Conservation (phyloP, 2,797 vertebrate species). For the Cercopithecus hamlyni region DNA sequence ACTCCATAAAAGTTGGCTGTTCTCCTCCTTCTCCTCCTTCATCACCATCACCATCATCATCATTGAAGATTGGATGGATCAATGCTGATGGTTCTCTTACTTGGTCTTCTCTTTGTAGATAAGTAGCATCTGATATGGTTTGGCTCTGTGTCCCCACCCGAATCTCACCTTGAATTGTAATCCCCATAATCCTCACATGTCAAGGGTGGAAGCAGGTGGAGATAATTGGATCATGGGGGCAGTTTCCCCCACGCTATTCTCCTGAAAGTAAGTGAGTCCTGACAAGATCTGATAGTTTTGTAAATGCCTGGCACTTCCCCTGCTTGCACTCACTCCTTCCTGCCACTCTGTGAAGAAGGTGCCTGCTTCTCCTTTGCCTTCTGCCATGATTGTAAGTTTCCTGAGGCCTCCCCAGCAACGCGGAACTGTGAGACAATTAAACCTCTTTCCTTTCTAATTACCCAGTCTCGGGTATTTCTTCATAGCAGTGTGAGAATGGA, state of each 20-base stretch:
- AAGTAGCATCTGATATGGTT: not conserved
- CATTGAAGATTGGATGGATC: not conserved
- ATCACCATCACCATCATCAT: not conserved
- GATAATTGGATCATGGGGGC: not conserved
- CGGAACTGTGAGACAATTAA: not conserved
- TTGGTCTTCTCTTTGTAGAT: not conserved
- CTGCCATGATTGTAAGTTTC: not conserved
- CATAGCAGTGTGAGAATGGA: not conserved
- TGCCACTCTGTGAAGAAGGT: not conserved
- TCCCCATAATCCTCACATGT: not conserved
- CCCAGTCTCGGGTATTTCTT: not conserved
- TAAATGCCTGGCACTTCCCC: not conserved
- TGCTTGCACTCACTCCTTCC: not conserved
- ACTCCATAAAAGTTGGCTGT: not conserved
- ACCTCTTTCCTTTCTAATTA: not conserved
- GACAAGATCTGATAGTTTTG: not conserved
- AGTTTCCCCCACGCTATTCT: not conserved
- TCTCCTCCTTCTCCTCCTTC: not conserved
- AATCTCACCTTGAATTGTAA: not conserved
- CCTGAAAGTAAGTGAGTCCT: not conserved
- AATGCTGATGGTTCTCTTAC: not conserved
- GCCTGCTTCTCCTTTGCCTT: not conserved
- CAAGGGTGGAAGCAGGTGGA: not conserved
- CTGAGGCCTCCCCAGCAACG: no score
- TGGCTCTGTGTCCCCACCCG: not conserved